Base-by-base conservation (phyloP, 2,797 vertebrate species). In the Graptemys geographica region DNA sequence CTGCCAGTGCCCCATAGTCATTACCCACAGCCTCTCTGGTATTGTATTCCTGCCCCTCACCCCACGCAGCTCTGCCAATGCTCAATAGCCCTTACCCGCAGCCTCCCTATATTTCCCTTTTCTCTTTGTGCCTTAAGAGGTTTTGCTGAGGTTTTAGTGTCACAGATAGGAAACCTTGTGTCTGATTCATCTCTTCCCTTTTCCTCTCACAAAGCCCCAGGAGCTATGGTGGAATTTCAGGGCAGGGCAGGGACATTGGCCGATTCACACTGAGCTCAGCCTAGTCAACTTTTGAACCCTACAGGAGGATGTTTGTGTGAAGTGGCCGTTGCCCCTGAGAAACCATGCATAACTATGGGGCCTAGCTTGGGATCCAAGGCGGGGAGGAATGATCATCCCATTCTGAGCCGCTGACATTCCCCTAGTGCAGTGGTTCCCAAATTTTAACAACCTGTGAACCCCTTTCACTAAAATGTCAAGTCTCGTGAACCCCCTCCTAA, bases 281-380 rank as follows among this genome's bases (percentile, higher is more conserved):
- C 72, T 13, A 81, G 56, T 93, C 88, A 94, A 96, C 93, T 97
- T 96, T 94, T 91, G 93, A 97, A 94, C 94, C 37, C 84, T 31
- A 78, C 44, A 56, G 89, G 84, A 65, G 95, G 96, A 97, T 97
- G 96, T 96, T 97, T 97, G 92, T 95, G 84, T 57, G 74, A 76
- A 90, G 86, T 2, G 21, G 90, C 53, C 91, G 5, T 90, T 96
- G 91, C 79, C 72, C 84, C 62, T 0, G 5, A 59, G 56, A 87
- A 95, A 85, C 88, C 1, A 3, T 47, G 21, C 37, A 81, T 79
- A 55, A 89, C 65, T 74, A 89, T 81, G 90, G 74, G 89, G 49
- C 83, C 51, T 21, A 74, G 76, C n/a, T 56, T 53, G 78, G 87
- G 53, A n/a, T 82, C 52, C 49, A 51, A 80, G 88, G 47, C 10